phyloP scores from a whole-genome alignment of 2,797 vertebrate species.

The Gymnoscopelus braueri region DNA sequence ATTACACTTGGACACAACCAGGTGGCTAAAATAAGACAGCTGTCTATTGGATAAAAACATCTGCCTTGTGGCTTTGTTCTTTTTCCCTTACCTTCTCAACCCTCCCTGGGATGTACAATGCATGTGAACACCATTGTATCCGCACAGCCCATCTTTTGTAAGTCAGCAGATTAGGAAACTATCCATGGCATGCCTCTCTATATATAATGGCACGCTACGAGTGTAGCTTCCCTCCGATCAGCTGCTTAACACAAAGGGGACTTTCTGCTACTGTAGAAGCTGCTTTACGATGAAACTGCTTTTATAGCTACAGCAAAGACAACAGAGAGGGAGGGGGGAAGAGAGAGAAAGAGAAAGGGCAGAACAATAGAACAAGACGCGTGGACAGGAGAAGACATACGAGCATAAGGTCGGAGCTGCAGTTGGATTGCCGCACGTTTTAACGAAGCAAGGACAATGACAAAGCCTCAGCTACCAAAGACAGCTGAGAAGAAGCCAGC shows the following conservation, averaged over 20 bases:
- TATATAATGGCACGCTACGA: slow-evolving; percentile 75
- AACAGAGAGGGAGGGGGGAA: slow-evolving; percentile 24
- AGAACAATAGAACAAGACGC: slow-evolving; percentile 25
- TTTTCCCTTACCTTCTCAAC: slow-evolving; percentile 19
- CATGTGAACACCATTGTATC: slow-evolving; percentile 49
- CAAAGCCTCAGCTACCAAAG: slow-evolving; percentile 76
- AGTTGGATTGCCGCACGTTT: background rate
- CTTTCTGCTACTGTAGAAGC: slow-evolving; percentile 46
- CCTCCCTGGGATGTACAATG: slow-evolving; percentile 41
- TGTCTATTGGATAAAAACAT: slow-evolving; percentile 12
- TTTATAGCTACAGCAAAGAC: slow-evolving; percentile 48
- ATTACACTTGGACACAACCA: slow-evolving; percentile 1
- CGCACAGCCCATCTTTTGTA: slow-evolving; percentile 57
- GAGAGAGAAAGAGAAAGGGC: slow-evolving; percentile 10
- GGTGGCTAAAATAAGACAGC: slow-evolving; percentile 13
- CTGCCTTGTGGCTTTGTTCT: slow-evolving; percentile 18
- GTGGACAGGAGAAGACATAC: slow-evolving; percentile 17
- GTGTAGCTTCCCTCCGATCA: slow-evolving; percentile 42
- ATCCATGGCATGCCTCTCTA: slow-evolving; percentile 77
- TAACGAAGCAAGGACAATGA: slow-evolving; percentile 58
- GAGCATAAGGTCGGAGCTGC: slow-evolving; percentile 13
- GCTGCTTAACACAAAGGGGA: slow-evolving; percentile 56
- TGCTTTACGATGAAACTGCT: slow-evolving; percentile 43
- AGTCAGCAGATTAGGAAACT: slow-evolving; percentile 77
- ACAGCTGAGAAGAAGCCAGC: slow-evolving; percentile 70